Conservation (phyloP, 2,113 vertebrate species). For the Forbesichthys agassizii region DNA sequence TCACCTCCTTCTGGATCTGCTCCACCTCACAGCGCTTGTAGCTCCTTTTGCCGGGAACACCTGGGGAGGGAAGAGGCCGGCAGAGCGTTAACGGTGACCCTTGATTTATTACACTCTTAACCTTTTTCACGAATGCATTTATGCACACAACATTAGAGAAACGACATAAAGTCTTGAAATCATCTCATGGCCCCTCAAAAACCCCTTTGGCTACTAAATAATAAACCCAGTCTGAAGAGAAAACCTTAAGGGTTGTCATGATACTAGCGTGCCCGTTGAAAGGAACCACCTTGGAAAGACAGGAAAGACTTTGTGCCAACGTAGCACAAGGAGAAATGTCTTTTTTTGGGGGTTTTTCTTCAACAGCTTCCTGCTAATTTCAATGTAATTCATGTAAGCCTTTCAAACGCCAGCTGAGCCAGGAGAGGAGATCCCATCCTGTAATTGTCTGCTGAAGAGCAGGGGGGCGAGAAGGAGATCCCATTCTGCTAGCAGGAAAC, state of each 20-base stretch:
- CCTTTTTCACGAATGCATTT: too few species aligned
- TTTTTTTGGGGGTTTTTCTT: slow-evolving; percentile 36
- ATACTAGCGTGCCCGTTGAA: slow-evolving; percentile 31
- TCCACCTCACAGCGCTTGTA: slow-evolving; percentile 92
- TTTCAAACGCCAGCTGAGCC: slow-evolving; percentile 81
- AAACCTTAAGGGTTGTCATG: slow-evolving; percentile 9
- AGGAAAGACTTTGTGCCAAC: slow-evolving; percentile 55
- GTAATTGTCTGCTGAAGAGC: slow-evolving; percentile 71
- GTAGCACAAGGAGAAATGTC: slow-evolving; percentile 48
- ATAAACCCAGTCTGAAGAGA: slow-evolving; percentile 14
- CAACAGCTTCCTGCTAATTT: slow-evolving; percentile 77
- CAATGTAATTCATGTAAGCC: slow-evolving; percentile 75
- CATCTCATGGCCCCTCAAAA: slow-evolving; percentile 3
- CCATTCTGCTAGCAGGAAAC: slow-evolving; percentile 84
- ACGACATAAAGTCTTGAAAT: too few species aligned
- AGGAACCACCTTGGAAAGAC: slow-evolving; percentile 42
- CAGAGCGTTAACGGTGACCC: slow-evolving; percentile 36
- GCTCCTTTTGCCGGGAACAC: slow-evolving; percentile 79
- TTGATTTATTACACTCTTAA: too few species aligned
- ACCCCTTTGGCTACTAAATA: neutral
- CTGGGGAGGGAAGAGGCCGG: slow-evolving; percentile 72
- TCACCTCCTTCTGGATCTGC: slow-evolving; percentile 92
- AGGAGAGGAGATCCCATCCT: slow-evolving; percentile 76
- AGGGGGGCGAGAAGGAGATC: slow-evolving; percentile 67
- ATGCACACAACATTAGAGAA: too few species aligned